Evolutionary conservation across 2,888 invertebrate species (phyloP).

Genomic region (Tethea ocularis): DNA sequence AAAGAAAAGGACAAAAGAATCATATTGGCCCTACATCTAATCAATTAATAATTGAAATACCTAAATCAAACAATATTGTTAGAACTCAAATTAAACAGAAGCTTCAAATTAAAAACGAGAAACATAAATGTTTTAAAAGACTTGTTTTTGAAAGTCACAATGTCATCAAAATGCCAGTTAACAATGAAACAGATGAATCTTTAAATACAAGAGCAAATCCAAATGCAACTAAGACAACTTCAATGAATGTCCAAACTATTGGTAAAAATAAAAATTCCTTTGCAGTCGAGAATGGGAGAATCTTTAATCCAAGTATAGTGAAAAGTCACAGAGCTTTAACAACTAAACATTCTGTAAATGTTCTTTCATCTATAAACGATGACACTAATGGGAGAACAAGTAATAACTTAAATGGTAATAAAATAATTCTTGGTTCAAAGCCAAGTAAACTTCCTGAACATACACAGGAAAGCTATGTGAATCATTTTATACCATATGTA

Average conservation of each 20-base stretch:
- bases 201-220: neutral
- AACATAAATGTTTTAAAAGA: neutral
- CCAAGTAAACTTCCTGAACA: constrained; percentile 24
- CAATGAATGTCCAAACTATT: neutral
- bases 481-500: constrained; percentile 22
- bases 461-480: constrained; percentile 17
- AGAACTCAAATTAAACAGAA: neutral
- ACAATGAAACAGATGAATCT: neutral
- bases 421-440: constrained; percentile 58
- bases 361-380: constrained; percentile 6
- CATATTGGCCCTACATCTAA: neutral
- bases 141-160: neutral
- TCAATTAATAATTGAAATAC: neutral
- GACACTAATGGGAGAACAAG: neutral
- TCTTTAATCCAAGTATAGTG: neutral
- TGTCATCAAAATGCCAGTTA: neutral
- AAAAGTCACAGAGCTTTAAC: neutral
- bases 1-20: neutral
- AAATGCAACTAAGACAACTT: neutral
- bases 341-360: neutral
- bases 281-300: neutral
- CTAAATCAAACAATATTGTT: neutral
- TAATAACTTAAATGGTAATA: constrained; percentile 33
- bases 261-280: neutral
- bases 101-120: neutral